Evolutionary conservation across 2,888 invertebrate species (phyloP), one percentile per base, ranked within the genome.

Genomic region (Troilus luridus): DNA sequence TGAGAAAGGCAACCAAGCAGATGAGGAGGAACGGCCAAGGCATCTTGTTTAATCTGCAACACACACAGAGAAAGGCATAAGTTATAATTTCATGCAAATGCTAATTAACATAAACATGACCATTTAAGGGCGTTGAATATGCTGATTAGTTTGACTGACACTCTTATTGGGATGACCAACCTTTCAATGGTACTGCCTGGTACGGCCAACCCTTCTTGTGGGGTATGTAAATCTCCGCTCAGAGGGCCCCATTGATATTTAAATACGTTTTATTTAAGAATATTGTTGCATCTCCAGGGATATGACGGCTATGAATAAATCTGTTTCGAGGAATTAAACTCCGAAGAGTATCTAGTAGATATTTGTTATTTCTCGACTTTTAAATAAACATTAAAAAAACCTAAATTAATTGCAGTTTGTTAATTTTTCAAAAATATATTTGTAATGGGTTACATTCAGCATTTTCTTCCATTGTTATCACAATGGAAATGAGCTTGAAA

Each of bases 21-120:
- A 89, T 54, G 64, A 89, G 60, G 11, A 89, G 89, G n/a, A n/a
- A 41, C 21, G 89, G 89, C 62, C 89, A 89, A 89, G 89, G 89
- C 89, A 89, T 89, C 60, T 64, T 62, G 14, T 62, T 67, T 27
- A 8, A 64, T 89, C 89, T 89, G 54, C 0, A 89, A 89, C 59
- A 88, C 41, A 64, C 54, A 19, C 10, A 17, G 1, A 59, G 54
- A 58, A 41, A 1, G 3, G 27, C 9, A 27, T 19, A 27, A 77
- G 72, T 77, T 41, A 77, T 77, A 41, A 77, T 77, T 14, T 77
- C 2, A 77, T 77, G 72, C 14, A 77, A 77, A 41, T 41, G 27
- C 0, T 41, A 41, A 77, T 77, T 77, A 77, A 77, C 72, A 77
- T 77, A 77, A 77, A 77, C 17, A 77, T 77, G 72, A 77, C 41